Percentiles rank a stretch among this genome's conserved stretches.
These are phyloP conservation scores for Nymphalis polychloros DNA, from an alignment of 2,888 invertebrate genomes.

Conservation along the genomic window DNA sequence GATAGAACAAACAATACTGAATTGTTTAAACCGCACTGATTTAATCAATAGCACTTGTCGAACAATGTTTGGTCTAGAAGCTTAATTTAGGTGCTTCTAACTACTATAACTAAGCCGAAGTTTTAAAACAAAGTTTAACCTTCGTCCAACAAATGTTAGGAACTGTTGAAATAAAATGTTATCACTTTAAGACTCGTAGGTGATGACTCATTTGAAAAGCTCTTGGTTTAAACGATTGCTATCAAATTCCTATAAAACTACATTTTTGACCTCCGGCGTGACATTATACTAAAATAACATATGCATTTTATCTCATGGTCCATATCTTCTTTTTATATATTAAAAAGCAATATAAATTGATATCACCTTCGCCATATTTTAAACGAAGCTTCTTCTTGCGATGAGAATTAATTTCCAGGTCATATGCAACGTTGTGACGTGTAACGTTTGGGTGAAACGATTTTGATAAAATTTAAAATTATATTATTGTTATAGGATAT, in stretches of 20 bases:
- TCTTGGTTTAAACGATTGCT: neutral
- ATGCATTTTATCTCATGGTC: slow-evolving; percentile 6
- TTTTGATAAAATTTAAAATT: no score
- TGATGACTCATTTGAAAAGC: slow-evolving; percentile 9
- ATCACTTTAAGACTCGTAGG: slow-evolving; percentile 7
- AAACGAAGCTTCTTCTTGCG: no score
- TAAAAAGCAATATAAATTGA: no score
- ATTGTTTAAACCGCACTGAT: slow-evolving; percentile 27
- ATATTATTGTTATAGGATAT: no score
- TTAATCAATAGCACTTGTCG: slow-evolving; percentile 29
- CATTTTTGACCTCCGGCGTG: neutral
- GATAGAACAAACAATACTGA: slow-evolving; percentile 17
- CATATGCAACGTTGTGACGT: no score
- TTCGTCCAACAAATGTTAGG: slow-evolving; percentile 5
- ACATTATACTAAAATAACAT: neutral
- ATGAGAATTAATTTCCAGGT: no score
- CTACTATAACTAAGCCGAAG: slow-evolving; percentile 24
- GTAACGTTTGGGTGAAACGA: no score
- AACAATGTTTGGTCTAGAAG: slow-evolving; percentile 32
- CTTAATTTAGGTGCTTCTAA: slow-evolving; percentile 28
- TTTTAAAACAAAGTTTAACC: slow-evolving; percentile 27
- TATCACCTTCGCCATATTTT: no score
- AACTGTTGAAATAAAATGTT: slow-evolving; percentile 16
- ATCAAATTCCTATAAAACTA: slow-evolving; percentile 8
- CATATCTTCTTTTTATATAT: neutral